phyloP scores from a whole-genome alignment of 2,113 vertebrate genomes.

The Megatriorchis doriae region DNA sequence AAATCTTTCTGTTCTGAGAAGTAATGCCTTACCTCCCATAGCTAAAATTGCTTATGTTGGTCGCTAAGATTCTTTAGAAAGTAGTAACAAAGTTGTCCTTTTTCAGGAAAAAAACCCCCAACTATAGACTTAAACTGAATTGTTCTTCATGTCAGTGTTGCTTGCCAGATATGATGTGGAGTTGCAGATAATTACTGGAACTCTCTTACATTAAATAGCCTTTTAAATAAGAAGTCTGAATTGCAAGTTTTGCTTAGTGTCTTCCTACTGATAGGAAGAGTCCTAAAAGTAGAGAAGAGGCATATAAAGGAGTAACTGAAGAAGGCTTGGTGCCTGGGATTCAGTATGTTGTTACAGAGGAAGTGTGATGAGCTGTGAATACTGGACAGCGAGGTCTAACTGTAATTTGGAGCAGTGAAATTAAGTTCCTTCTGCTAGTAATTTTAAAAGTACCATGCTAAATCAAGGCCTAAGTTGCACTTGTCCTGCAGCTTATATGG shows the following conservation, averaged over 20 bases:
- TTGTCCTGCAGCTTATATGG: background rate
- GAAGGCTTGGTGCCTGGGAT: background rate
- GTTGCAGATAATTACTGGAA: background rate
- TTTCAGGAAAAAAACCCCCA: background rate
- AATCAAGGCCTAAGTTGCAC: background rate
- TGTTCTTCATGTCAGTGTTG: background rate
- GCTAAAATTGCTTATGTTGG: background rate
- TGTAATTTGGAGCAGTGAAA: background rate
- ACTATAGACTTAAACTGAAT: background rate
- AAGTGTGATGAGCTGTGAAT: background rate
- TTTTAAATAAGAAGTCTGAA: background rate
- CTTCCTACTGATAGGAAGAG: background rate
- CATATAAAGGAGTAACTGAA: background rate
- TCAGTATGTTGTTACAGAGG: background rate
- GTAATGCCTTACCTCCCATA: background rate
- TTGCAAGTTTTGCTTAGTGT: background rate
- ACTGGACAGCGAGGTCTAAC: background rate
- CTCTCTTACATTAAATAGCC: background rate
- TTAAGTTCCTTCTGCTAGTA: background rate
- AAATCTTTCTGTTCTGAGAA: background rate
- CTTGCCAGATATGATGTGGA: background rate
- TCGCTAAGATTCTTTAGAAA: background rate
- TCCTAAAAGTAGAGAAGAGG: background rate
- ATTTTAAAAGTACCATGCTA: background rate
- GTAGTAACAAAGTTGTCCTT: background rate